Base-by-base conservation (phyloP, 2,888 invertebrate species). In the Eupithecia centaureata region DNA sequence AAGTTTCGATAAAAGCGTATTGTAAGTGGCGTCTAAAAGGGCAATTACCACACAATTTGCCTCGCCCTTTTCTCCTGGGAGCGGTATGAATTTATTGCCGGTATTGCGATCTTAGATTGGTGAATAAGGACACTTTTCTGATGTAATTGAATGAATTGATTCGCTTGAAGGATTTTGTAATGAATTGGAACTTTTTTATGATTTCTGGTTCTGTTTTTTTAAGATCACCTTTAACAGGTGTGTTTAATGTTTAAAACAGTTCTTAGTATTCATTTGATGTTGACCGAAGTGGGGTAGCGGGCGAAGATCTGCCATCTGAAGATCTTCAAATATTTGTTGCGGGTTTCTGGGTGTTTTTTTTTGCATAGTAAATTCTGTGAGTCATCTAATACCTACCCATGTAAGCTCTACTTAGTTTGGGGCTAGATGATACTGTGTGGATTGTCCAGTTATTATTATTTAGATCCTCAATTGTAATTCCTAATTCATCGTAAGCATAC, bases 41-140 rank as follows among this genome's bases (percentile, higher is more conserved):
- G 81, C 92, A 92, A 92, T 92, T 92, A 92, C 81, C 79, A 75
- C 70, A 86, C 90, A 92, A 92, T 92, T 91, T 90, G 84, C 87
- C 78, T 82, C 86, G 79, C 86, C 82, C 76, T 72, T 73, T 61
- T 71, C 65, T 62, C 71, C 61, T 58, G 78, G 80, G 81, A 76
- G 76, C 83, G 79, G 84, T 86, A 86, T 86, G 83, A 85, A 88
- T 89, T 92, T 90, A 90, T 88, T 90, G 85, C 79, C 76, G 79
- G 80, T 81, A 83, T 82, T 81, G 82, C 77, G 80, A 81, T 68
- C 61, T 56, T 60, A 65, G 38, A 67, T 67, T 63, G 67, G 27
- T 47, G 12, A 64, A 54, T 68, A 22, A 47, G 18, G 47, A 52
- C 54, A 65, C 38, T 38, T 65, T 60, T 54, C 38, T 22, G 51